Percentiles rank a stretch among this genome's conserved stretches.
Conservation (phyloP, 2,113 vertebrate genomes). For the Bucco capensis region DNA sequence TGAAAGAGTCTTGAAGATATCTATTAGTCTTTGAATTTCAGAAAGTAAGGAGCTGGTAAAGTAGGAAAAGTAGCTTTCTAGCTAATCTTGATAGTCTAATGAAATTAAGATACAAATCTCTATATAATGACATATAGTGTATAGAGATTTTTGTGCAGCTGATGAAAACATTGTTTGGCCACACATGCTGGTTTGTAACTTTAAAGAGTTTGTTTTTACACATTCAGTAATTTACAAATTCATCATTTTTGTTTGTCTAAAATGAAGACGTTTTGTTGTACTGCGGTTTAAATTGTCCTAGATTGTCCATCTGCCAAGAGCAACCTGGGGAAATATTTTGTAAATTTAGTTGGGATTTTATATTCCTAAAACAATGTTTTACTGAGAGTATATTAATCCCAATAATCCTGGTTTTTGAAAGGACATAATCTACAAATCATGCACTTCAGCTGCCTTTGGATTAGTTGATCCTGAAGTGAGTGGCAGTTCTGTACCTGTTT, state of each 20-base stretch:
- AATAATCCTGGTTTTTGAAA: neutral
- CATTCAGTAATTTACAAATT: neutral
- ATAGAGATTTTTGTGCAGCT: neutral
- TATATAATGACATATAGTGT: accelerated
- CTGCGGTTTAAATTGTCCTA: neutral
- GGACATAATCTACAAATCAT: neutral
- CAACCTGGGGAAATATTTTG: neutral
- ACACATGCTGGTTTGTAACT: accelerated
- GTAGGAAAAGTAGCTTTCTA: neutral
- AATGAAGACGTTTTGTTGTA: neutral
- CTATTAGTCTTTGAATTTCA: neutral
- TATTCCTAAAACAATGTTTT: neutral
- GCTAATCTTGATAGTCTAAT: neutral
- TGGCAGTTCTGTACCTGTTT: neutral
- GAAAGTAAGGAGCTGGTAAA: neutral
- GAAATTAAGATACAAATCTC: neutral
- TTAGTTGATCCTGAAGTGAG: neutral
- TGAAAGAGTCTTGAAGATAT: neutral
- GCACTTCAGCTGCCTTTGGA: neutral
- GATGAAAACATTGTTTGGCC: neutral
- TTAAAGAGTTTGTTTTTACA: neutral
- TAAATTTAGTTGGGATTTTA: neutral
- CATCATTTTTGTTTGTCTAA: neutral
- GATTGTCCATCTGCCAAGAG: neutral
- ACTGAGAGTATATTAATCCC: neutral